Base-by-base conservation (phyloP, 2,797 vertebrate species). In the Pristis pectinata region DNA sequence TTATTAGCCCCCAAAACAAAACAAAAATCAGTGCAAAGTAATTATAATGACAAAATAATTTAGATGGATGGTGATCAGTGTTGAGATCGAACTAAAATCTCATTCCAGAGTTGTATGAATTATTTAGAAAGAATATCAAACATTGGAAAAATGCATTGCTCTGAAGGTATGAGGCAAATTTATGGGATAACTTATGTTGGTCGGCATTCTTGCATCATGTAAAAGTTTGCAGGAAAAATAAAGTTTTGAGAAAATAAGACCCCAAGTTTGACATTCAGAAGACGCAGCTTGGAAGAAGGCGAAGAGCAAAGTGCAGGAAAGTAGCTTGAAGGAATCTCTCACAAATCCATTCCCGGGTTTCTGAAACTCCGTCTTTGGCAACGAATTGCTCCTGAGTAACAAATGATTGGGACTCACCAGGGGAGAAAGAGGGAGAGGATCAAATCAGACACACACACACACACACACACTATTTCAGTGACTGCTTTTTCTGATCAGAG, bases 281-380 rank as follows among this genome's bases (percentile, higher is more conserved):
- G 34, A 30, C 49, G 56, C 56, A 61, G 56, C 34, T 37, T 22
- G 15, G 4, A n/a, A 67, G 0, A 91, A 37, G 59, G 17, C 19
- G 61, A 41, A 61, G 67, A 22, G n/a, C 17, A 41, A 24, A 37
- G 11, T 30, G 1, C 61, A 61, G 22, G 8, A 22, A 61, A 67
- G 59, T 67, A 10, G n/a, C 22, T 41, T 41, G 34, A 67, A 37
- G 19, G 7, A 37, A 67, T 6, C 17, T 64, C 37, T 67, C 41
- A 30, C 56, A 61, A n/a, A 61, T 89, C 85, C 34, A 89, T 61
- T 64, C 87, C 87, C n/a, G n/a, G 59, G 87, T 91, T 67, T 67
- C 87, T 91, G 87, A 91, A 91, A 37, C 34, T 67, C n/a, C 59
- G 87, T 67, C 8, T 67, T 91, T 67, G n/a, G 59, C 34, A 41